These are phyloP conservation scores for Phataginus tricuspis DNA, from an alignment of 2,797 vertebrate species.

Conservation along the genomic window DNA sequence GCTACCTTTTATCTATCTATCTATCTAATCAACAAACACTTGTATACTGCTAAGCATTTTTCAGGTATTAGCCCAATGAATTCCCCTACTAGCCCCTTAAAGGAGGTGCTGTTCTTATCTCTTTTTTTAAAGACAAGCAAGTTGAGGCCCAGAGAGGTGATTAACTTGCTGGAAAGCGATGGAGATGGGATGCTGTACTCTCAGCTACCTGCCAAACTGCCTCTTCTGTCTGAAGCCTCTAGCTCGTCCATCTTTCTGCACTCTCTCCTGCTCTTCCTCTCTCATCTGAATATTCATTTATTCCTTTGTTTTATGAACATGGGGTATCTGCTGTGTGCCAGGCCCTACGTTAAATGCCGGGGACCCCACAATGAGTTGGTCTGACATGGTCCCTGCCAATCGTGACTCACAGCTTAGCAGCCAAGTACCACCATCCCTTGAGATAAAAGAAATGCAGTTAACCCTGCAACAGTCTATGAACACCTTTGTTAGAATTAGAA, in stretches of 20 bases:
- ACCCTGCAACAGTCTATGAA: background rate
- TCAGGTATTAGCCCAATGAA: background rate
- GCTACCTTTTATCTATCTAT: background rate
- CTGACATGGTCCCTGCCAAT: background rate
- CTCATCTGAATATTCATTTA: background rate
- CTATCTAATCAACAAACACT: background rate
- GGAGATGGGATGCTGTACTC: background rate
- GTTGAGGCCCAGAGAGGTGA: background rate
- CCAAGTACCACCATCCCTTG: background rate
- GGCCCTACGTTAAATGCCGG: background rate
- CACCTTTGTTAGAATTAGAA: background rate
- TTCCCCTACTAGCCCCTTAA: background rate
- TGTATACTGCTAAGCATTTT: background rate
- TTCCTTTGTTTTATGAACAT: background rate
- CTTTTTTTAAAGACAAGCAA: background rate
- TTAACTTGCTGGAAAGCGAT: background rate
- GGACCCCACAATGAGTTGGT: background rate
- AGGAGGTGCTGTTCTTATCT: background rate
- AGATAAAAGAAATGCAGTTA: background rate
- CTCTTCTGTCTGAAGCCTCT: background rate
- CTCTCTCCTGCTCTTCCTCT: background rate
- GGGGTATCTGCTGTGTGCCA: background rate
- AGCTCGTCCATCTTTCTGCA: background rate
- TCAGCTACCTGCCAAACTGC: rapidly evolving
- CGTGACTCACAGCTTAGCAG: background rate